phyloP scores from a whole-genome alignment of 1,140 invertebrate species.

The Papilio polytes region DNA sequence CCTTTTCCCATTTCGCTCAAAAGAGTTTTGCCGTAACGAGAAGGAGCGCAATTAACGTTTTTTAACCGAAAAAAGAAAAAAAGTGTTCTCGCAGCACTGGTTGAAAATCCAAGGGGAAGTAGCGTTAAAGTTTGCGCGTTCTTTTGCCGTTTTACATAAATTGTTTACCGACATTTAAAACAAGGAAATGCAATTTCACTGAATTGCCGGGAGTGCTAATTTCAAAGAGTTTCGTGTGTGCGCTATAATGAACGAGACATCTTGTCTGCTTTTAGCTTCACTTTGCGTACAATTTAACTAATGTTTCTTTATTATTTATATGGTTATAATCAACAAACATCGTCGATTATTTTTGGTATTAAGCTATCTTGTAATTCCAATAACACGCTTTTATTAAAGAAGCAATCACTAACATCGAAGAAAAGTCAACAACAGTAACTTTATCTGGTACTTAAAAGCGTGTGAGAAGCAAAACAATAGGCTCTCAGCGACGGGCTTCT shows the following conservation, averaged over 20 bases:
- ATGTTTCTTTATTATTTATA: not conserved
- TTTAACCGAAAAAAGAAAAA: constrained; percentile 29
- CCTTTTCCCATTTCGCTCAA: constrained; percentile 40
- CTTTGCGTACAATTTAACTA: not conserved
- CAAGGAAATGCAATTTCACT: constrained; percentile 33
- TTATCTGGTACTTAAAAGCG: constrained; percentile 16
- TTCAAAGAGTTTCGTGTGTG: constrained; percentile 19
- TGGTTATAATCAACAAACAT: not conserved
- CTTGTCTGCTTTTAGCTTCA: not conserved
- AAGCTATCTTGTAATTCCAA: not conserved
- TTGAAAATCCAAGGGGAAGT: constrained; percentile 34
- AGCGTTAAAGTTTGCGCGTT: constrained; percentile 35
- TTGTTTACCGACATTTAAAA: constrained; percentile 42
- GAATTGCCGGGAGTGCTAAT: constrained; percentile 19
- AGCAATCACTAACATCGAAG: not conserved
- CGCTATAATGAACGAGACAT: not conserved
- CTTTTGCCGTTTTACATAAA: constrained; percentile 37
- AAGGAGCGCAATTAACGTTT: constrained; percentile 40
- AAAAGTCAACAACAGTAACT: constrained; percentile 10
- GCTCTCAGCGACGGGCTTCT: constrained; percentile 20
- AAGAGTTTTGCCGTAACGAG: constrained; percentile 40
- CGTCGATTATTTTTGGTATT: not conserved
- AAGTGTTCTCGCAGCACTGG: constrained; percentile 22
- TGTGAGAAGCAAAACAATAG: constrained; percentile 28
- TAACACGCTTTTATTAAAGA: not conserved